These are phyloP conservation scores for Drosophila prolongata DNA, from an alignment of 2,888 invertebrate genomes.

Conservation along the genomic window DNA sequence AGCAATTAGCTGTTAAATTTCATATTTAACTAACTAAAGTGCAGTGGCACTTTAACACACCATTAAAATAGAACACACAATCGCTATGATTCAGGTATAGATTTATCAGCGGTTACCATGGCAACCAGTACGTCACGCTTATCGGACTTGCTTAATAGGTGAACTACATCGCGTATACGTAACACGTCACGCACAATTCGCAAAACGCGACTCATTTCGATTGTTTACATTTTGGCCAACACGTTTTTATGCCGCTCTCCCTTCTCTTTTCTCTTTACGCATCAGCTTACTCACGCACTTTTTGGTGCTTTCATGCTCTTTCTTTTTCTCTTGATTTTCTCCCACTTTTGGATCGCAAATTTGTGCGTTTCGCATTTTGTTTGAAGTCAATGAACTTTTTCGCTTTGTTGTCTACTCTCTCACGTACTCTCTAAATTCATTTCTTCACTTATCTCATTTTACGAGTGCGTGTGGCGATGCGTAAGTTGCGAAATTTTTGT, in stretches of 20 bases:
- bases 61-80: not conserved
- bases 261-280: not conserved
- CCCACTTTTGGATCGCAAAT: slow-evolving; percentile 10
- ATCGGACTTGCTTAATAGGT: not conserved
- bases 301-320: not conserved
- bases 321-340: not conserved
- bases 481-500: slow-evolving; percentile 49
- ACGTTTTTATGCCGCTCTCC: slow-evolving; percentile 3
- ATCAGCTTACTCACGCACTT: slow-evolving; percentile 35
- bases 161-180: slow-evolving; percentile 40
- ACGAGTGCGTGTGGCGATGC: slow-evolving; percentile 47
- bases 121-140: slow-evolving; percentile 30
- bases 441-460: slow-evolving; percentile 2
- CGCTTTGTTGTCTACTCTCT: slow-evolving; percentile 40
- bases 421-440: slow-evolving; percentile 6
- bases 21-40: not conserved
- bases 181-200: slow-evolving; percentile 37
- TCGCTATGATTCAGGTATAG: not conserved
- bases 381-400: slow-evolving; percentile 74
- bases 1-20: not conserved
- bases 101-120: slow-evolving; percentile 23
- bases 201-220: slow-evolving; percentile 26
- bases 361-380: slow-evolving; percentile 53
- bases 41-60: not conserved
- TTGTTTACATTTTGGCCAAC: slow-evolving; percentile 47